These are phyloP conservation scores for Xenopus petersii DNA, from an alignment of 2,797 vertebrate genomes.

Conservation along the genomic window DNA sequence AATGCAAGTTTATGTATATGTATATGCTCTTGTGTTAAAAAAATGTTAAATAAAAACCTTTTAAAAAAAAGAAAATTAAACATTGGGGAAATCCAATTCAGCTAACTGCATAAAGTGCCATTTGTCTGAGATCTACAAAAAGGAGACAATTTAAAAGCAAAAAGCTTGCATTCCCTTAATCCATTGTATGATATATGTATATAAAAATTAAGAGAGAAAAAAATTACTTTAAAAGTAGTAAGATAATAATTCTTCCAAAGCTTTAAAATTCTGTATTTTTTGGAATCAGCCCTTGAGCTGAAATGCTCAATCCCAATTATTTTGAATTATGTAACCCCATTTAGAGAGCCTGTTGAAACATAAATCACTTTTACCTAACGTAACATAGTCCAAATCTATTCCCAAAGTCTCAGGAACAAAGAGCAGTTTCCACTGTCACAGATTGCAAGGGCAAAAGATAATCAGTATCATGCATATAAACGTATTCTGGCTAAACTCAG, in stretches of 20 bases:
- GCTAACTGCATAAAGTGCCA: no score
- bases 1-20: no score
- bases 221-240: neutral
- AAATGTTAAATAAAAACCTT: no score
- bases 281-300: conserved; percentile 3
- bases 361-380: conserved; percentile 46
- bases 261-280: neutral
- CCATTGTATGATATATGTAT: neutral
- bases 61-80: no score
- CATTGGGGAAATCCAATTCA: no score
- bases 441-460: conserved; percentile 37
- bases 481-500: conserved; percentile 2
- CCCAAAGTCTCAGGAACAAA: conserved; percentile 26
- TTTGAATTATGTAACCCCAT: conserved; percentile 53
- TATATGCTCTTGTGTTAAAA: no score
- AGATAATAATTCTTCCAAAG: neutral
- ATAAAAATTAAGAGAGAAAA: neutral
- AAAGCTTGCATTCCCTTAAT: neutral
- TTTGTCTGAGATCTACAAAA: no score
- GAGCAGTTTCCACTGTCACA: conserved; percentile 22
- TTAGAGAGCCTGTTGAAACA: conserved; percentile 16
- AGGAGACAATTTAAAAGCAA: no score
- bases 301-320: conserved; percentile 53
- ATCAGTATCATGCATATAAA: conserved; percentile 6
- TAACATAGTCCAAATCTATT: conserved; percentile 18